Conservation (phyloP, 2,113 vertebrate species). For the Alosa alosa region DNA sequence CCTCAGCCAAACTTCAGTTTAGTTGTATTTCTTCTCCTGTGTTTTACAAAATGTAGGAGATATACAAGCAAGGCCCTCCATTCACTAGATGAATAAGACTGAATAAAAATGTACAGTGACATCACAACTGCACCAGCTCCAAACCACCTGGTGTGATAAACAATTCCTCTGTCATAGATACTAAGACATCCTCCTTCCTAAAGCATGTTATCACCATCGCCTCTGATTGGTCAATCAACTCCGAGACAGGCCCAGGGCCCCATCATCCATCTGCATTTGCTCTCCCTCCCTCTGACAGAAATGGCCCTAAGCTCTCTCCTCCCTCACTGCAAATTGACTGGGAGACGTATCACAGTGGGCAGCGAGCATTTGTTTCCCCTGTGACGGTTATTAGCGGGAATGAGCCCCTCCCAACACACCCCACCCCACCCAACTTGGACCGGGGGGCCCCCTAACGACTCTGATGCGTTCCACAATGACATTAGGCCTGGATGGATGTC, state of each 20-base stretch:
- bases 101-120: neutral
- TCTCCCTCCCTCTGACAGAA: slow-evolving; percentile 26
- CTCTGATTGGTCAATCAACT: slow-evolving; percentile 25
- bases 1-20: too few relatives aligned
- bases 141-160: neutral
- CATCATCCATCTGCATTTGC: slow-evolving; percentile 30
- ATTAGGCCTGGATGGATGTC: slow-evolving; percentile 38
- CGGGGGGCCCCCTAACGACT: slow-evolving; percentile 38
- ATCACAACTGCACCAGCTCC: neutral
- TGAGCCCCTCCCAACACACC: neutral
- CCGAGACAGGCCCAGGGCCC: slow-evolving; percentile 5
- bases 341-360: slow-evolving; percentile 28
- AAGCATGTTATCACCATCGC: neutral
- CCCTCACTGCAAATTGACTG: slow-evolving; percentile 33
- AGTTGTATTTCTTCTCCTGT: too few relatives aligned
- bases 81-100: neutral
- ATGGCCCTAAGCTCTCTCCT: slow-evolving; percentile 37
- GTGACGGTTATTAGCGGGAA: slow-evolving; percentile 39
- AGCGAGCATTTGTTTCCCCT: slow-evolving; percentile 35
- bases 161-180: neutral
- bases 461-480: slow-evolving; percentile 43
- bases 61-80: neutral
- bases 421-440: neutral
- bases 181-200: neutral
- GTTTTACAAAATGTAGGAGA: neutral